Evolutionary conservation across 2,113 vertebrate species (phyloP).

Genomic region (Tringa solitaria): DNA sequence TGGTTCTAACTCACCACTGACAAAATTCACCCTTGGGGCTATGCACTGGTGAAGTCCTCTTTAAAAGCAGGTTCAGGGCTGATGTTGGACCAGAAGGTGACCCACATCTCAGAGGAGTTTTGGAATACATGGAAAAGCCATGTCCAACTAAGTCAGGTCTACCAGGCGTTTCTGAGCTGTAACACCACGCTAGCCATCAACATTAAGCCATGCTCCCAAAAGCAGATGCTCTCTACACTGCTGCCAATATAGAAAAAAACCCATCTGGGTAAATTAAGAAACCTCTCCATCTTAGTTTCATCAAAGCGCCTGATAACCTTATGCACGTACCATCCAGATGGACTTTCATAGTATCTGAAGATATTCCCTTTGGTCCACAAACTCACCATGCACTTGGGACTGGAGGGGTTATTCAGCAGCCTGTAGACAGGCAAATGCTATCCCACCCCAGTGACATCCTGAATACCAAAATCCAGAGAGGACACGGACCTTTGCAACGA

Average conservation of each 20-base stretch:
- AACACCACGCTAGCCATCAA: neutral
- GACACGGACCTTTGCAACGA: neutral
- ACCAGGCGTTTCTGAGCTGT: neutral
- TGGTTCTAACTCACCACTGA: neutral
- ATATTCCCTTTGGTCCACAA: slow-evolving; percentile 17
- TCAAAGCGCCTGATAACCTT: neutral
- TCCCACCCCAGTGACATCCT: neutral
- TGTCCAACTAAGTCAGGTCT: neutral
- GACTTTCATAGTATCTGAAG: neutral
- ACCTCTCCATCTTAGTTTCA: neutral
- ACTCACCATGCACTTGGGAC: neutral
- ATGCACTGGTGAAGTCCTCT: neutral
- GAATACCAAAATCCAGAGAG: neutral
- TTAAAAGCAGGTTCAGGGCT: neutral
- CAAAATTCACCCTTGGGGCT: neutral
- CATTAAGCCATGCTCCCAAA: neutral
- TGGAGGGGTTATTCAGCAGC: neutral
- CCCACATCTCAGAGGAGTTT: neutral
- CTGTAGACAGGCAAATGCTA: neutral
- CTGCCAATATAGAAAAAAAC: neutral
- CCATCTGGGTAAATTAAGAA: neutral
- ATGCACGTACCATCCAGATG: neutral
- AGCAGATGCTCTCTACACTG: neutral
- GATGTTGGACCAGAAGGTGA: neutral
- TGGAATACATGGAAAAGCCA: neutral